Evolutionary conservation across 1,140 invertebrate genomes (phyloP).

Genomic region (Magallana gigas): DNA sequence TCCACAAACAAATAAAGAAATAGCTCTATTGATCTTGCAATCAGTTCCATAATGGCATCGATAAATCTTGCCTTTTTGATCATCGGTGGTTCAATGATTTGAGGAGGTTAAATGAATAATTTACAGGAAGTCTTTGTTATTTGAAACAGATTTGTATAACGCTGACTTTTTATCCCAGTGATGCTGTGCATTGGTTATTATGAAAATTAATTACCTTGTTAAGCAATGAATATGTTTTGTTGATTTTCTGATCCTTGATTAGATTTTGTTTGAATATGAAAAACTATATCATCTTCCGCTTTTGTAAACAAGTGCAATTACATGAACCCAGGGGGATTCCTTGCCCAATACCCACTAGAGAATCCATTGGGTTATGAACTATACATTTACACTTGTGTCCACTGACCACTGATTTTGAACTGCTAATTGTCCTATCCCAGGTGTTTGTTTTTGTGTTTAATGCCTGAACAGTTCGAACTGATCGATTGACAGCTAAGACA

Average conservation of each 20-base stretch:
- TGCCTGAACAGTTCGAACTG: conserved; percentile 1
- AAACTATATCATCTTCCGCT: too few species aligned
- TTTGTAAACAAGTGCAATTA: too few species aligned
- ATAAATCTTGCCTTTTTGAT: conserved; percentile 36
- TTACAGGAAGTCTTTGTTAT: conserved; percentile 26
- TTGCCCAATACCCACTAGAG: too few species aligned
- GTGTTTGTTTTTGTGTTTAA: background rate
- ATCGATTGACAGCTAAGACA: conserved; percentile 25
- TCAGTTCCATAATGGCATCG: background rate
- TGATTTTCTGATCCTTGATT: too few species aligned
- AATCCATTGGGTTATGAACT: background rate
- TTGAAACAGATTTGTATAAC: conserved; percentile 1
- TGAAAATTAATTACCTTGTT: too few species aligned
- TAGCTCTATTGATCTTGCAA: conserved; percentile 23
- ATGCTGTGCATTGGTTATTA: too few species aligned
- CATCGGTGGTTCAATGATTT: conserved; percentile 13
- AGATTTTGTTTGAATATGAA: too few species aligned
- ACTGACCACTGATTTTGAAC: conserved; percentile 8
- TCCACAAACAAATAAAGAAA: conserved; percentile 30
- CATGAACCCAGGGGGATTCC: too few species aligned
- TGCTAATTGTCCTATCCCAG: background rate
- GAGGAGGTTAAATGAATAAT: conserved; percentile 33
- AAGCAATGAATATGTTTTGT: too few species aligned
- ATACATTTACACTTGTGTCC: background rate
- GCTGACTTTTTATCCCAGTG: background rate